Conservation (phyloP, 2,888 invertebrate genomes). For the Nephrotoma flavescens region DNA sequence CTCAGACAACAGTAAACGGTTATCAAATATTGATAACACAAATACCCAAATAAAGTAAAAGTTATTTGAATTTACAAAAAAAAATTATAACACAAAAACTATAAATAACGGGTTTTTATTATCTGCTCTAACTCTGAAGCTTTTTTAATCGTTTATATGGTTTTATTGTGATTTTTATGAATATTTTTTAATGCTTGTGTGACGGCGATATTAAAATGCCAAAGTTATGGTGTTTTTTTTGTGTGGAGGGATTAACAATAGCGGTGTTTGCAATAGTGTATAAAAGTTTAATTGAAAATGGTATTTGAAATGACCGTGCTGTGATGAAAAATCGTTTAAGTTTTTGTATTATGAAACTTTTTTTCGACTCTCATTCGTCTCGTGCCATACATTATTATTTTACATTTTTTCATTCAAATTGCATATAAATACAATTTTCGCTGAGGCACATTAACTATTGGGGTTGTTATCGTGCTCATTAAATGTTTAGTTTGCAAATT, state of each 20-base stretch:
- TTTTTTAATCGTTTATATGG: not conserved
- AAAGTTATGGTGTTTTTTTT: not conserved
- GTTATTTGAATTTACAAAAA: not conserved
- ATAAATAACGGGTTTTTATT: not conserved
- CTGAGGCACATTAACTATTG: too few relatives aligned
- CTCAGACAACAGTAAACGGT: not conserved
- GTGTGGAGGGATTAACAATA: not conserved
- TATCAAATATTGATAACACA: not conserved
- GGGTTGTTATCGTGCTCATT: too few relatives aligned
- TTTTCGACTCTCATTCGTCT: too few relatives aligned
- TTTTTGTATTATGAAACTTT: not conserved
- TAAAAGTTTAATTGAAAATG: not conserved
- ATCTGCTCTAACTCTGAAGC: not conserved
- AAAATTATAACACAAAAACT: not conserved
- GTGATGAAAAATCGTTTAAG: not conserved
- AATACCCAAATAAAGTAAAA: not conserved
- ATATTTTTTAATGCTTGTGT: not conserved
- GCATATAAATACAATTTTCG: too few relatives aligned
- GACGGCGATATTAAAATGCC: not conserved
- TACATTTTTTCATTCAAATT: too few relatives aligned
- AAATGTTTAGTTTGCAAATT: too few relatives aligned
- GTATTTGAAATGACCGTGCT: not conserved
- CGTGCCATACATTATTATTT: too few relatives aligned
- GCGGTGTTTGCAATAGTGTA: not conserved
- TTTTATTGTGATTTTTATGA: not conserved